A percentile compares a stretch with the other conserved stretches of the same genome.
These are phyloP conservation scores for Athalia rosae DNA, from an alignment of 2,888 invertebrate genomes.

Conservation along the genomic window DNA sequence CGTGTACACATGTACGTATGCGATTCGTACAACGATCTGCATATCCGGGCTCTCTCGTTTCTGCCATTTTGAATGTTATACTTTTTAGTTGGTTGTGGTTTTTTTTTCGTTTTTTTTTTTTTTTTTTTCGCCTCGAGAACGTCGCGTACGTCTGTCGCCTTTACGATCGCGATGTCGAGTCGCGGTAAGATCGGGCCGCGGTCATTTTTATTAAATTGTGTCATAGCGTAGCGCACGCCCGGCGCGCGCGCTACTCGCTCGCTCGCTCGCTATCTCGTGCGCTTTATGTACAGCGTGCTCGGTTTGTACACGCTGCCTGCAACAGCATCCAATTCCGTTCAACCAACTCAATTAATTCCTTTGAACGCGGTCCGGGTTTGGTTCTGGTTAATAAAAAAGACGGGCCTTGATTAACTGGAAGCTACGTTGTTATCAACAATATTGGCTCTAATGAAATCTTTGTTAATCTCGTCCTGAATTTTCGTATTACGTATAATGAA, in stretches of 20 bases:
- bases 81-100: too few relatives aligned
- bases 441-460: slow-evolving; percentile 71
- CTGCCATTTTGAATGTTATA: too few relatives aligned
- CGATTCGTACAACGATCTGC: too few relatives aligned
- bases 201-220: slow-evolving; percentile 45
- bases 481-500: slow-evolving; percentile 21
- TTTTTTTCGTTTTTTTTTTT: too few relatives aligned
- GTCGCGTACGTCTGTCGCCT: not conserved
- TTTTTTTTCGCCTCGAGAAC: too few relatives aligned
- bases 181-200: slow-evolving; percentile 43
- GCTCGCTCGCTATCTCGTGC: slow-evolving; percentile 31
- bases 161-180: not conserved
- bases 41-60: too few relatives aligned
- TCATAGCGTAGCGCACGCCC: slow-evolving; percentile 44
- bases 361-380: slow-evolving; percentile 47
- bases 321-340: slow-evolving; percentile 68
- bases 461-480: slow-evolving; percentile 62
- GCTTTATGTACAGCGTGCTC: too few relatives aligned
- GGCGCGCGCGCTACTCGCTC: slow-evolving; percentile 49
- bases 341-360: slow-evolving; percentile 73
- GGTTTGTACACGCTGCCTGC: slow-evolving; percentile 69
- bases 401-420: slow-evolving; percentile 40
- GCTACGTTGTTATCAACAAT: slow-evolving; percentile 48
- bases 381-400: slow-evolving; percentile 42
- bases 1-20: too few relatives aligned